phyloP scores from a whole-genome alignment of 1,140 invertebrate genomes.

The Orchesella cincta region DNA sequence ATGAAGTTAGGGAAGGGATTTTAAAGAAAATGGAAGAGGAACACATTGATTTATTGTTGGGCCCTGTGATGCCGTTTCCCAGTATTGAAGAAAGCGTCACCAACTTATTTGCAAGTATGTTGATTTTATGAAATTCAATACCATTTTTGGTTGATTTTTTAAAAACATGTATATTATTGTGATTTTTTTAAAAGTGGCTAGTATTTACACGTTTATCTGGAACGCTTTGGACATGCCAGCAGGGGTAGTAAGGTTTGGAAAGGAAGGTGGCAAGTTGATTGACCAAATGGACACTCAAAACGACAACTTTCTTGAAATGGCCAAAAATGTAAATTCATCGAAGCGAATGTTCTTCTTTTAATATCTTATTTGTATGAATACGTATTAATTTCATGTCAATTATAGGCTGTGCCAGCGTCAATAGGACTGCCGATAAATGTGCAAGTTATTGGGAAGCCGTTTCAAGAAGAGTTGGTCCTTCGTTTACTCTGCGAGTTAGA shows the following conservation, averaged over 20 bases:
- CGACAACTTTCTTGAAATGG: conserved; percentile 51
- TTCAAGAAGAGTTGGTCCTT: conserved; percentile 55
- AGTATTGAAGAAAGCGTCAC: conserved; percentile 7
- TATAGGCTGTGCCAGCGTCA: background rate
- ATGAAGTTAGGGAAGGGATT: conserved; percentile 17
- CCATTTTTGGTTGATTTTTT: background rate
- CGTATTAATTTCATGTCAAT: too few relatives aligned
- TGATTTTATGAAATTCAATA: background rate
- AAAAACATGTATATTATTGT: background rate
- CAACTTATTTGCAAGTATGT: conserved; percentile 24
- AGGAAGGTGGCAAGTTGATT: conserved; percentile 53
- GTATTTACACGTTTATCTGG: conserved; percentile 53
- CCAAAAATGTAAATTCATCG: too few relatives aligned
- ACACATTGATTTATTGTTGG: conserved; percentile 31
- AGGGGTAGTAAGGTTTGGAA: conserved; percentile 54
- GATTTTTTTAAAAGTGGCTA: conserved; percentile 9
- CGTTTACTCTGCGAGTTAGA: conserved; percentile 52
- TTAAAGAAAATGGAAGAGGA: conserved; percentile 22
- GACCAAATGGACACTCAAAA: conserved; percentile 50
- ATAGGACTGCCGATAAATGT: conserved; percentile 56
- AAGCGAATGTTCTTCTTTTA: too few relatives aligned
- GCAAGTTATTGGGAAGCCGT: conserved; percentile 56
- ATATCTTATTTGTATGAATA: too few relatives aligned
- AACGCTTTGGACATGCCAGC: conserved; percentile 55
- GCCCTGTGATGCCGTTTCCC: conserved; percentile 36